Percentiles rank a stretch among this genome's conserved stretches.
Evolutionary conservation across 2,113 vertebrate genomes (phyloP).

Genomic region (Rousettus leschenaultii): DNA sequence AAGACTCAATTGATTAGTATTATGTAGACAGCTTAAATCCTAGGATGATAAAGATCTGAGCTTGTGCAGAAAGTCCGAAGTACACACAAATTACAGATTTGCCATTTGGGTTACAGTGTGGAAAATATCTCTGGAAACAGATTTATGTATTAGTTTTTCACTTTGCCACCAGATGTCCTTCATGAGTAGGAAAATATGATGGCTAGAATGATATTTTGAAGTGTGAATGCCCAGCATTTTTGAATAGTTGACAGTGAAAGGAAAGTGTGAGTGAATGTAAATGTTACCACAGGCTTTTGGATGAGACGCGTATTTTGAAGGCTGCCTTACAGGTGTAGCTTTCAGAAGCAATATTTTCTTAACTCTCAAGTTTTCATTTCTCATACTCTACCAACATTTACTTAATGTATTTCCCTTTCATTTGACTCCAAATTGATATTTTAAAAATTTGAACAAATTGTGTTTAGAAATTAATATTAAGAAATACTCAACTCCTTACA

Average conservation of each 20-base stretch:
- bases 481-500: background rate
- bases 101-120: background rate
- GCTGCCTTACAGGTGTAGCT: constrained; percentile 55
- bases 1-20: background rate
- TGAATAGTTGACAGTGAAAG: constrained; percentile 46
- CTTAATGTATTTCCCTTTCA: background rate
- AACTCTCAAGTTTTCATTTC: constrained; percentile 35
- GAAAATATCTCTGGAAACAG: constrained; percentile 65
- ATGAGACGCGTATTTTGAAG: constrained; percentile 4
- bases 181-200: constrained; percentile 80
- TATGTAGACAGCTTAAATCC: background rate
- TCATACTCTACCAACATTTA: constrained; percentile 36
- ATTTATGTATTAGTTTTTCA: constrained; percentile 67
- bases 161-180: constrained; percentile 84
- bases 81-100: constrained; percentile 36
- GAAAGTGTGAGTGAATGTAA: constrained; percentile 62
- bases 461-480: constrained; percentile 44
- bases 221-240: constrained; percentile 54
- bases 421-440: constrained; percentile 9
- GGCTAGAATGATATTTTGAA: constrained; percentile 22
- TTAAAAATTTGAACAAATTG: background rate
- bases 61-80: background rate
- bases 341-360: constrained; percentile 55
- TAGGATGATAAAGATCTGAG: background rate
- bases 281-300: constrained; percentile 43